These are phyloP conservation scores for Mamestra brassicae DNA, from an alignment of 2,888 invertebrate species.

Conservation along the genomic window DNA sequence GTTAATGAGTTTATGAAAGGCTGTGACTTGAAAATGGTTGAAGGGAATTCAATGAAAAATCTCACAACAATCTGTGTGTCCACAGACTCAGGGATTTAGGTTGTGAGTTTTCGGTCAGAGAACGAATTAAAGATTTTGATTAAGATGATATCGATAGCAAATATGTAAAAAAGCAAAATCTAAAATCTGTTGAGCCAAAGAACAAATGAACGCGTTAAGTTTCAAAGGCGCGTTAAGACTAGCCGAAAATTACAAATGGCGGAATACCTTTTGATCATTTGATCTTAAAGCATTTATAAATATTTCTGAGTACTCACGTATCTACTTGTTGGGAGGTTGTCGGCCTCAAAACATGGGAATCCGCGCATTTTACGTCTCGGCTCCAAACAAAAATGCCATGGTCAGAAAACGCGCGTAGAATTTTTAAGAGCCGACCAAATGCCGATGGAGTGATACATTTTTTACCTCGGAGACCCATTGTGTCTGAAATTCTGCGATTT, in stretches of 20 bases:
- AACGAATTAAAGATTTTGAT: too few relatives aligned
- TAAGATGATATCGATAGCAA: background rate
- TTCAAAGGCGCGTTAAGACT: background rate
- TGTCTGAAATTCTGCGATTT: slow-evolving; percentile 42
- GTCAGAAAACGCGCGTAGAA: slow-evolving; percentile 66
- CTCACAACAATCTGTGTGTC: background rate
- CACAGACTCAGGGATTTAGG: too few relatives aligned
- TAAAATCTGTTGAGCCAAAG: too few relatives aligned
- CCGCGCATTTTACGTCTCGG: slow-evolving; percentile 67
- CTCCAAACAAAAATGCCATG: slow-evolving; percentile 67
- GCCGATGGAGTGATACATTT: slow-evolving; percentile 56
- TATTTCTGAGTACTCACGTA: slow-evolving; percentile 9
- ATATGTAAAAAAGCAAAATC: background rate
- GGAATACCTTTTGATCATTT: slow-evolving; percentile 12
- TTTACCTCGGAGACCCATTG: slow-evolving; percentile 48
- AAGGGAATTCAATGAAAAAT: background rate
- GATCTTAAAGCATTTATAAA: background rate
- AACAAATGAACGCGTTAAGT: slow-evolving; percentile 9
- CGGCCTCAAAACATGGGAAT: slow-evolving; percentile 68
- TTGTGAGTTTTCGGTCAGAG: too few relatives aligned
- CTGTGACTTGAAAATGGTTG: background rate
- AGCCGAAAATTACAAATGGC: background rate
- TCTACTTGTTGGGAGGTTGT: slow-evolving; percentile 67
- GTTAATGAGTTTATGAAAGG: slow-evolving; percentile 20
- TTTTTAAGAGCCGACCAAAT: slow-evolving; percentile 64